Base-by-base conservation (phyloP, 2,888 invertebrate genomes). In the Sclerodermus sp. region DNA sequence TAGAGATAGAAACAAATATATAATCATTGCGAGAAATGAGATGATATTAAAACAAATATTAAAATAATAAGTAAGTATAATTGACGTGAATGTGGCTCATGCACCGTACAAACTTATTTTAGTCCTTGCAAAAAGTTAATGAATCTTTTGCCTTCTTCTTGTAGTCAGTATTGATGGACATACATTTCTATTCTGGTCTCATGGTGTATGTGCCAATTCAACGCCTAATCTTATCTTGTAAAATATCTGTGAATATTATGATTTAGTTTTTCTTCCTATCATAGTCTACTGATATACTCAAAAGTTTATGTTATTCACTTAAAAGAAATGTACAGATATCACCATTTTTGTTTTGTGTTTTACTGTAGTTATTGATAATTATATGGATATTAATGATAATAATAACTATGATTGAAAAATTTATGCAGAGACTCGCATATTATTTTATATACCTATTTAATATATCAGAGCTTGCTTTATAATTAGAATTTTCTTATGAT, bases 291-390 rank as follows among this genome's bases (percentile, higher is more conserved):
- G 71, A 67, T 74, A 74, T 74, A n/a, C n/a, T 75, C 62, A 74
- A 68, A 70, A 66, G 63, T 74, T 77, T 78, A 75, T 70, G 77
- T 76, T 74, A 73, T 62, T 76, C 73, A 69, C 71, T 70, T 77
- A 62, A 70, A 14, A 38, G 42, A 42, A 60, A 73, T 78, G 77
- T 78, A 78, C 77, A 77, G 77, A 74, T 76, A 78, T 77, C 74
- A 77, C 68, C 64, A 63, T 74, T 76, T 77, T 76, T 74, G 76
- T 78, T 77, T 77, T 77, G 77, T 78, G 77, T 78, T 77, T 77
- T 77, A 77, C 72, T 76, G 77, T 78, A 78, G 77, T 74, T 78
- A 78, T 78, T 74, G 71, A 76, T 77, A 76, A 78, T 76, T 77
- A 77, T 77, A 78, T 77, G 77, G 73, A 77, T 76, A 77, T 76